Conservation (phyloP, 2,888 invertebrate genomes). For the Pyralis farinalis region DNA sequence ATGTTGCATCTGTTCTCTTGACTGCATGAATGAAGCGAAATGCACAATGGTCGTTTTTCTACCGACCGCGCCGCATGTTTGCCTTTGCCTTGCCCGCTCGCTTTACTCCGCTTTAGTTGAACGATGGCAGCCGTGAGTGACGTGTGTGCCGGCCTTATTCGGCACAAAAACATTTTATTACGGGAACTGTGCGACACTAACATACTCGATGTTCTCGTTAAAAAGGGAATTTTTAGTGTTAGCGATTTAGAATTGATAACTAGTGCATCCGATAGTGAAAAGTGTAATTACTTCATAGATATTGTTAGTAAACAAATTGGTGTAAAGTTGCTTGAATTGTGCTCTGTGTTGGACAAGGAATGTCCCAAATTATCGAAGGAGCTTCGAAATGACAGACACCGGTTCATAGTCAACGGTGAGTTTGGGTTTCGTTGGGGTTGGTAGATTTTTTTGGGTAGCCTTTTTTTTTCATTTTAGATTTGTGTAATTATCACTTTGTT, state of each 20-base stretch:
- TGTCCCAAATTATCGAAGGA: constrained; percentile 83
- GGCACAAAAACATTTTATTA: constrained; percentile 83
- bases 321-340: constrained; percentile 82
- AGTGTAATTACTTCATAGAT: constrained; percentile 82
- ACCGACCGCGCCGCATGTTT: neutral
- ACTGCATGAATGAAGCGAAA: constrained; percentile 21
- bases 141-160: constrained; percentile 82
- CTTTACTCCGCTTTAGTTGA: constrained; percentile 45
- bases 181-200: constrained; percentile 83
- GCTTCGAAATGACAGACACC: constrained; percentile 81
- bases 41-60: constrained; percentile 31
- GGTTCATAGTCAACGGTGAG: constrained; percentile 70
- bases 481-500: neutral
- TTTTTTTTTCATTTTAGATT: neutral
- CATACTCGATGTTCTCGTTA: constrained; percentile 82
- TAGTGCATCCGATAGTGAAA: constrained; percentile 67
- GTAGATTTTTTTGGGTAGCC: constrained; percentile 2
- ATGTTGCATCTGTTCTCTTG: constrained; percentile 29
- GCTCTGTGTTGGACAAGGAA: constrained; percentile 82
- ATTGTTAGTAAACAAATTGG: constrained; percentile 83
- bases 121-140: constrained; percentile 77
- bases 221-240: constrained; percentile 83
- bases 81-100: neutral
- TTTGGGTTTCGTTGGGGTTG: constrained; percentile 6
- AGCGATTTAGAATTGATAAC: constrained; percentile 81